Percentiles rank a stretch among this genome's conserved stretches.
These are phyloP conservation scores for Vidua chalybeata DNA, from an alignment of 2,113 vertebrate genomes.

Conservation along the genomic window DNA sequence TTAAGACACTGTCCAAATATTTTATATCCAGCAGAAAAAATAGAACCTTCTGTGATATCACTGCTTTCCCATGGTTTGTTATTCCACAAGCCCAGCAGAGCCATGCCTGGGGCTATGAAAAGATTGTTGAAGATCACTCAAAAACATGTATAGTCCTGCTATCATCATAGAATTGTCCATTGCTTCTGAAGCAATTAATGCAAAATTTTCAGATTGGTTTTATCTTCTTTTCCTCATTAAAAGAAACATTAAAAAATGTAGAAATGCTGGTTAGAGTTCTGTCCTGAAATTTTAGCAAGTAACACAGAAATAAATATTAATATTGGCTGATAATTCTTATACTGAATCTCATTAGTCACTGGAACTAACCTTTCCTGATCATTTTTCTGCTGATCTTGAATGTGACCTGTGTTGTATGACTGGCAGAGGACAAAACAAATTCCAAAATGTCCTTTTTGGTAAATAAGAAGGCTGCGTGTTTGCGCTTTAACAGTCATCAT, in stretches of 20 bases:
- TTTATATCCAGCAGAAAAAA: background rate
- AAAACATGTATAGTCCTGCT: background rate
- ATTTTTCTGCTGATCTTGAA: background rate
- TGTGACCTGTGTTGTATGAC: background rate
- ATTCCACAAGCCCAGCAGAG: background rate
- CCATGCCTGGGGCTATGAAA: background rate
- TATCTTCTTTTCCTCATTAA: background rate
- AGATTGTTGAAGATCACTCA: background rate
- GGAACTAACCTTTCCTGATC: background rate
- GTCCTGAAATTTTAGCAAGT: background rate
- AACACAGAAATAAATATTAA: background rate
- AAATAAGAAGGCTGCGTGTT: background rate
- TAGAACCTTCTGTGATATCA: background rate
- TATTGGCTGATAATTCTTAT: background rate
- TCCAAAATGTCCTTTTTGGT: background rate
- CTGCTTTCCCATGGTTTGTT: background rate
- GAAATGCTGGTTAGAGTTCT: background rate
- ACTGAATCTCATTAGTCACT: background rate
- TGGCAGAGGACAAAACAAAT: background rate
- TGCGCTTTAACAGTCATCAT: background rate
- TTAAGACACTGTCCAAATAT: background rate
- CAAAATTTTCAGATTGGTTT: background rate
- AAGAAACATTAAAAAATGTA: background rate
- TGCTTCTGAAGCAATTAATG: background rate
- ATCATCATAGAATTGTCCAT: background rate